phyloP scores from a whole-genome alignment of 2,797 vertebrate species.

The Erpetoichthys calabaricus region DNA sequence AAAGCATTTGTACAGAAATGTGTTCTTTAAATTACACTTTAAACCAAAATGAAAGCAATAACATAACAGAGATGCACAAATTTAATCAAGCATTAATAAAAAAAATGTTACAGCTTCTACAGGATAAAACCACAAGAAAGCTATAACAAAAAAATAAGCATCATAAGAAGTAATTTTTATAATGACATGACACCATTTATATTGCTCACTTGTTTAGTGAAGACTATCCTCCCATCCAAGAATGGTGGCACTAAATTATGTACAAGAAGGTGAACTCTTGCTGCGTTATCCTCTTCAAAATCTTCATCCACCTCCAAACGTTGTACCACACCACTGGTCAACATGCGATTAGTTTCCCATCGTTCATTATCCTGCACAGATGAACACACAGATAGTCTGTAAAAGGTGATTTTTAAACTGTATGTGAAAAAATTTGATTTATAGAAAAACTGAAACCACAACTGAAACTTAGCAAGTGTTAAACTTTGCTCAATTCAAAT shows the following conservation, averaged over 20 bases:
- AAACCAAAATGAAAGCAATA: too few relatives aligned
- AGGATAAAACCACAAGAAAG: conserved; percentile 1
- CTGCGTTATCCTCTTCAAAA: conserved; percentile 93
- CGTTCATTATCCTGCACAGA: conserved; percentile 79
- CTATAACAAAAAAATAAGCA: neutral
- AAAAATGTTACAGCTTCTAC: too few relatives aligned
- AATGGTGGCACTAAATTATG: conserved; percentile 96
- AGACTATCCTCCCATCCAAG: conserved; percentile 91
- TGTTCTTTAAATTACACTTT: too few relatives aligned
- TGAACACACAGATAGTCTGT: too few relatives aligned
- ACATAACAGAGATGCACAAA: too few relatives aligned
- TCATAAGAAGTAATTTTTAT: neutral
- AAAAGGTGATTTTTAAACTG: too few relatives aligned
- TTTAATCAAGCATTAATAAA: too few relatives aligned
- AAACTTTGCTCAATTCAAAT: neutral
- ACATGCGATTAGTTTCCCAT: conserved; percentile 97
- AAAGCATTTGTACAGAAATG: too few relatives aligned
- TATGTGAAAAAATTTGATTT: too few relatives aligned
- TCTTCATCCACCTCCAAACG: conserved; percentile 92
- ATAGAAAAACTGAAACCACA: too few relatives aligned
- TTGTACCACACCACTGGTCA: conserved; percentile 95
- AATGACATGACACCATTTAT: neutral
- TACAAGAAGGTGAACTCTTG: conserved; percentile 88
- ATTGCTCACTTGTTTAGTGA: conserved; percentile 84
- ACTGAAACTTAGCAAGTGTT: too few relatives aligned